These are phyloP conservation scores for Agriopis marginaria DNA, from an alignment of 2,888 invertebrate species.

Conservation along the genomic window DNA sequence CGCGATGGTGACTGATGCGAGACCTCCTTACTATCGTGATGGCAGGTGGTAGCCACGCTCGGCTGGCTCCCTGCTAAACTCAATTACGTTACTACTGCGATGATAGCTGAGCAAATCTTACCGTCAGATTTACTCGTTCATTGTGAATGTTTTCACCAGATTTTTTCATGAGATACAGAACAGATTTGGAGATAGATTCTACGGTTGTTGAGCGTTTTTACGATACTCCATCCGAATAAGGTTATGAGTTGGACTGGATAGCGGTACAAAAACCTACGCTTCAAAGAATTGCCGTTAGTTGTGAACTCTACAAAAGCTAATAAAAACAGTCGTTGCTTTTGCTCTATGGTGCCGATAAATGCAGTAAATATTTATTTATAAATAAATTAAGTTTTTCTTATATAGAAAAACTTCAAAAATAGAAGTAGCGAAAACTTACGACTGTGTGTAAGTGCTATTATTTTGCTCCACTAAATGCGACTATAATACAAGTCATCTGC, in stretches of 20 bases:
- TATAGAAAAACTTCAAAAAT: too few relatives aligned
- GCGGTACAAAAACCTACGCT: slow-evolving; percentile 11
- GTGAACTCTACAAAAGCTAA: background rate
- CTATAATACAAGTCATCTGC: too few relatives aligned
- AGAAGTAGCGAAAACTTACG: too few relatives aligned
- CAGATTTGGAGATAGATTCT: slow-evolving; percentile 24
- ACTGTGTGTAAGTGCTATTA: too few relatives aligned
- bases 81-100: slow-evolving; percentile 33
- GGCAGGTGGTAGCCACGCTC: slow-evolving; percentile 41
- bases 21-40: slow-evolving; percentile 53
- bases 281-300: slow-evolving; percentile 20
- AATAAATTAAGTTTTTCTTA: too few relatives aligned
- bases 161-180: slow-evolving; percentile 25
- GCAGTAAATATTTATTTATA: background rate
- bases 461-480: too few relatives aligned
- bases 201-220: slow-evolving; percentile 26
- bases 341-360: background rate
- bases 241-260: slow-evolving; percentile 7
- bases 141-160: slow-evolving; percentile 20
- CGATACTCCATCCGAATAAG: slow-evolving; percentile 14
- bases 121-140: slow-evolving; percentile 21
- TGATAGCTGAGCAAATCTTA: slow-evolving; percentile 25
- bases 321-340: background rate
- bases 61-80: slow-evolving; percentile 36
- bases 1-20: slow-evolving; percentile 76